Evolutionary conservation across 1,140 invertebrate genomes (phyloP), one percentile per base, ranked within the genome.

Genomic region (Trachelipus rathkii): DNA sequence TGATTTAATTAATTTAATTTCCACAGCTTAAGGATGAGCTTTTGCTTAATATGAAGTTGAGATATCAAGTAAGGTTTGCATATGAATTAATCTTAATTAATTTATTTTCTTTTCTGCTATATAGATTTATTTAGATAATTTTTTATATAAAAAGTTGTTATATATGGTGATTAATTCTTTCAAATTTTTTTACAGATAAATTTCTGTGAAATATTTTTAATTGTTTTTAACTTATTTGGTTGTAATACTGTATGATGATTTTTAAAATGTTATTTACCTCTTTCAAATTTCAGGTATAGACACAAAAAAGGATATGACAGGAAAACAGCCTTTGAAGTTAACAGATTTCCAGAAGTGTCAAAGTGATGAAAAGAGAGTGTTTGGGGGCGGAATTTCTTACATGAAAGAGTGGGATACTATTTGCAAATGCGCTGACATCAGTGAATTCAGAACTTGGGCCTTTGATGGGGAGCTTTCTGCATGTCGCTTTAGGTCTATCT

Each of bases 401-500:
- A 60, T 60, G 50, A 60, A 60, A 60, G 50, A 60, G 8, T 60
- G 50, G 50, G 50, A 60, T 8, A 60, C 50, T 8, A 60, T 60
- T 60, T 60, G 50, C 50, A 13, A 60, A 19, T 60, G 50, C 8
- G 4, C 11, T 19, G 50, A 60, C 50, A 60, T 60, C 2, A 60
- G 19, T 60, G 50, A 60, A 8, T 60, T 3, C 19, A 60, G 50
- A 60, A 15, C 50, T 8, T 60, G 50, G 50, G 50, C 50, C 11
- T 60, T 60, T 60, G 50, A 60, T 13, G 50, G 11, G 8, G 50
- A 60, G 8, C 19, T 60, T 15, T 60, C 50, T 1, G 50, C 50
- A 60, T 60, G 50, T 60, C 50, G 50, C 50, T 60, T 60, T 19
- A 60, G 50, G 19, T 60, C 50, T 19, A 60, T 60, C 19, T 60